Base-by-base conservation (phyloP, 2,113 vertebrate genomes). In the Guaruba guarouba region DNA sequence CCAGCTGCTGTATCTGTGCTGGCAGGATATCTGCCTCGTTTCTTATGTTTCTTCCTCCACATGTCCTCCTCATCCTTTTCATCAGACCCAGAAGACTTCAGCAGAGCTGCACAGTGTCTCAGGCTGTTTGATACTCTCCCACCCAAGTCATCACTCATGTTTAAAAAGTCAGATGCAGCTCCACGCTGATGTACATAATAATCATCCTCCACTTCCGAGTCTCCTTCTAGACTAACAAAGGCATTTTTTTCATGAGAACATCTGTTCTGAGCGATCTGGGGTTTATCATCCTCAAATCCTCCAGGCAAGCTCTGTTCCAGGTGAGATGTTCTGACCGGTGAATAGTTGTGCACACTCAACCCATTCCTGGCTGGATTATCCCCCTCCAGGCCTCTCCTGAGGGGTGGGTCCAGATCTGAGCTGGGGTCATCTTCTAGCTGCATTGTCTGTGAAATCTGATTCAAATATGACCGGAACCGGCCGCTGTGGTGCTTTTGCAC, bases 401-500 rank as follows among this genome's bases (percentile, higher is more conserved):
- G 81, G 28, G 97, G 82, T 0, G 17, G 90, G 29, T 98, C 98
- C 63, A 75, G 62, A 44, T 96, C 97, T 4, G 31, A 86, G 51
- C 59, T 63, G n/a, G 68, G 18, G n/a, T 96, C 95, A 4, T 97
- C 98, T 5, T 98, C 98, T 24, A 84, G 95, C 63, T 97, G 97
- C 87, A 96, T 91, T 80, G 98, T 98, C 96, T 98, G 97, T 1
- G 97, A 97, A 67, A 98, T 96, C 35, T 98, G 97, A 62, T 98
- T 98, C 51, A 98, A 49, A 66, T 98, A 98, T 35, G 94, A 96
- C 28, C 93, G 97, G 94, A 99, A 99, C 33, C 98, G 98, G 66
- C 97, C 97, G 6, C 98, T 99, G 95, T 97, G 97, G 92, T 99
- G 99, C 91, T 98, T 99, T 13, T 98, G 98, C 73, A 99, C 97